phyloP scores from a whole-genome alignment of 2,888 invertebrate genomes.

The Deilephila porcellus region DNA sequence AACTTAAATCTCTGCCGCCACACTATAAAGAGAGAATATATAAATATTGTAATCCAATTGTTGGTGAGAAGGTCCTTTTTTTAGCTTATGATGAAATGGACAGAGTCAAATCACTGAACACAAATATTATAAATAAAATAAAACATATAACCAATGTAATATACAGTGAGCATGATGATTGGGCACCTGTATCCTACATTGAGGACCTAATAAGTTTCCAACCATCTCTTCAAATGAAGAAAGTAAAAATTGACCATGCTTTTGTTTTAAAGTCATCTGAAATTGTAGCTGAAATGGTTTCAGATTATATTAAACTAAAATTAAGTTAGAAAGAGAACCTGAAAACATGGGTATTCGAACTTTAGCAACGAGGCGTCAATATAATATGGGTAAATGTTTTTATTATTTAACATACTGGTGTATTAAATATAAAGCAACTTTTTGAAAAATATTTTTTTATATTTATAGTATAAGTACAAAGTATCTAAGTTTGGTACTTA shows the following conservation, averaged over 20 bases:
- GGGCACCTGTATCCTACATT: conserved; percentile 92
- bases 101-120: conserved; percentile 88
- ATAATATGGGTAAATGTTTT: no score
- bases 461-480: no score
- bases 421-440: no score
- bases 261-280: conserved; percentile 90
- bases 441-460: no score
- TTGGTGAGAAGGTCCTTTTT: conserved; percentile 87
- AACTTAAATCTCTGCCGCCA: conserved; percentile 77
- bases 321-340: neutral
- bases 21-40: conserved; percentile 78
- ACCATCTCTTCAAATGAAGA: conserved; percentile 61
- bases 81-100: conserved; percentile 93
- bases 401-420: no score
- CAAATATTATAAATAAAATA: conserved; percentile 86
- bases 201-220: conserved; percentile 82
- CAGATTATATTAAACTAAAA: conserved; percentile 58
- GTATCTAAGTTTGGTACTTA: no score
- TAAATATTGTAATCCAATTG: conserved; percentile 84
- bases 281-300: conserved; percentile 80
- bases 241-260: conserved; percentile 86
- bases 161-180: conserved; percentile 91
- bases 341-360: no score
- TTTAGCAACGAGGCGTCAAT: no score
- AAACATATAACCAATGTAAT: conserved; percentile 86